A percentile compares a stretch with the other conserved stretches of the same genome.
phyloP scores from a whole-genome alignment of 23 tunicate species.

The Halocynthia aurantium region DNA sequence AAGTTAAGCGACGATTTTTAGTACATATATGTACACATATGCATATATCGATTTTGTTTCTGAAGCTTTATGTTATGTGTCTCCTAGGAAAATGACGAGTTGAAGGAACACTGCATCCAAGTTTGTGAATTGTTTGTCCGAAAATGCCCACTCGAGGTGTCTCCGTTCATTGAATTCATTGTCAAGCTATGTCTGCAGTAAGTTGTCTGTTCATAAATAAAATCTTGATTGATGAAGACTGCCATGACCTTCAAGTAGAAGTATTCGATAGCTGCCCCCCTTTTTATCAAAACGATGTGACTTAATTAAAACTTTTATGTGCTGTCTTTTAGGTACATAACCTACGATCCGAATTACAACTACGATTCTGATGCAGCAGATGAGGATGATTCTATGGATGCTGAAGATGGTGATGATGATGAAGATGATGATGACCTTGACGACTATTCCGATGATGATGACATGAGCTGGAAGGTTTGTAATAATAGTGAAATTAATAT shows the following conservation, averaged over 20 bases:
- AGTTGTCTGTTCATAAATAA: conserved; percentile 6
- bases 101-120: conserved; percentile 85
- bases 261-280: background rate
- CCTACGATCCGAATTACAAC: conserved; percentile 93
- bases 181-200: conserved; percentile 51
- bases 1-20: background rate
- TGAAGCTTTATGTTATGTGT: background rate
- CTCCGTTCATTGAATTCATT: conserved; percentile 31
- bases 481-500: background rate
- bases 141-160: conserved; percentile 80
- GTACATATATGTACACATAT: background rate
- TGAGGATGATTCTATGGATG: conserved; percentile 40
- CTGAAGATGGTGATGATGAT: conserved; percentile 37
- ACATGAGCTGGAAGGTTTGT: conserved; percentile 93
- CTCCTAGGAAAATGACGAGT: conserved; percentile 73
- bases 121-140: conserved; percentile 80
- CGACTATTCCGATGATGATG: conserved; percentile 99
- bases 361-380: conserved; percentile 77
- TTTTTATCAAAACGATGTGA: background rate
- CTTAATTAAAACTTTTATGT: background rate
- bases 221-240: background rate
- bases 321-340: conserved; percentile 35
- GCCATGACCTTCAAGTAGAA: background rate
- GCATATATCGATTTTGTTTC: background rate
- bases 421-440: conserved; percentile 96